Percentiles rank a stretch among this genome's conserved stretches.
Conservation (phyloP, 2,888 invertebrate genomes). For the Pelosia muscerda region DNA sequence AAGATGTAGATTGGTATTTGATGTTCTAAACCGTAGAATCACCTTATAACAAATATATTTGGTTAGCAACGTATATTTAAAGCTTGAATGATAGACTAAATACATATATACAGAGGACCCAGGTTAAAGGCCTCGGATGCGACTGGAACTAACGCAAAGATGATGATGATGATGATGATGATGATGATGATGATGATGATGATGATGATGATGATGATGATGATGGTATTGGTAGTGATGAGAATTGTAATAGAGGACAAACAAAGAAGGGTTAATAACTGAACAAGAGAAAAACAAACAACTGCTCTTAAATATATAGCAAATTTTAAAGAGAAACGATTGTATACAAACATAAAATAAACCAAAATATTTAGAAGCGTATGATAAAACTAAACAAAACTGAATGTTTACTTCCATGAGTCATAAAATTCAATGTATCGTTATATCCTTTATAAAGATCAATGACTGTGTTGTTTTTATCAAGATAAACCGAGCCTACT, state of each 20-base stretch:
- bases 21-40: too few relatives aligned
- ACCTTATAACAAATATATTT: too few relatives aligned
- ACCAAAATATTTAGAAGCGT: constrained; percentile 5
- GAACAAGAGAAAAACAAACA: neutral
- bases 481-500: neutral
- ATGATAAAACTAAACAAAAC: neutral
- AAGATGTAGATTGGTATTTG: too few relatives aligned
- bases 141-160: too few relatives aligned
- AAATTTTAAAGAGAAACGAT: neutral
- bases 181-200: too few relatives aligned
- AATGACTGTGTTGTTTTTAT: neutral
- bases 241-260: neutral
- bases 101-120: too few relatives aligned
- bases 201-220: too few relatives aligned
- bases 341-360: constrained; percentile 1
- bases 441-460: neutral
- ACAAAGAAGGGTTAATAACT: neutral
- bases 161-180: too few relatives aligned
- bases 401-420: neutral
- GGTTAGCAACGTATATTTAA: too few relatives aligned
- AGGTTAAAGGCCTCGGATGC: too few relatives aligned
- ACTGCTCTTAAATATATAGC: neutral
- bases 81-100: too few relatives aligned
- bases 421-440: neutral
- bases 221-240: too few relatives aligned